phyloP scores from a whole-genome alignment of 1,140 invertebrate genomes.

The Eupristina koningsbergeri region DNA sequence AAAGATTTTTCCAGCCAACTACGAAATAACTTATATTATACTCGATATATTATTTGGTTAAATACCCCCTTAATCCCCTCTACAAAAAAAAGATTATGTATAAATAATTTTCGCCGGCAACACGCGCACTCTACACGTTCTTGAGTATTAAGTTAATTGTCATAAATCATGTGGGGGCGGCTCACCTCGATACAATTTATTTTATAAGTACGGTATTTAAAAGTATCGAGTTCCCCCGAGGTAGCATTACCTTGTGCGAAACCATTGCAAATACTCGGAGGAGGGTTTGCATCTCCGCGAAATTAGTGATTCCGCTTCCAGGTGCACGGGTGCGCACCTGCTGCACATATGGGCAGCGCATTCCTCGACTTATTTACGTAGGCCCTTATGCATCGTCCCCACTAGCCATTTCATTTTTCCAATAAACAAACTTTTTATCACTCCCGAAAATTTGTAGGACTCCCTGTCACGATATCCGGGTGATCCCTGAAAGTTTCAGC shows the following conservation, averaged over 20 bases:
- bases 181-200: neutral
- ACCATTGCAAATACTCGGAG: constrained; percentile 16
- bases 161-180: neutral
- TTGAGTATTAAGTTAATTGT: neutral
- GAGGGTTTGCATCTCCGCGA: constrained; percentile 25
- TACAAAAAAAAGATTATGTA: no score
- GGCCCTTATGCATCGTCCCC: constrained; percentile 9
- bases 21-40: no score
- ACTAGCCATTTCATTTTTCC: neutral
- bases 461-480: no score
- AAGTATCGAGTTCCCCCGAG: constrained; percentile 13
- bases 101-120: no score
- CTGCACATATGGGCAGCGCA: constrained; percentile 49
- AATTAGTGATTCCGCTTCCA: constrained; percentile 51
- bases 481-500: no score
- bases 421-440: neutral
- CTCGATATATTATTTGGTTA: no score
- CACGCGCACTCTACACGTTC: no score
- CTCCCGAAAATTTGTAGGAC: no score
- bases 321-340: constrained; percentile 51
- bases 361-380: constrained; percentile 32
- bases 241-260: neutral
- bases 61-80: no score
- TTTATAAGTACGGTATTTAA: constrained; percentile 4
- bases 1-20: no score